Evolutionary conservation across 2,113 vertebrate species (phyloP), one percentile per base, ranked within the genome.

Genomic region (Colistium nudipinnis): DNA sequence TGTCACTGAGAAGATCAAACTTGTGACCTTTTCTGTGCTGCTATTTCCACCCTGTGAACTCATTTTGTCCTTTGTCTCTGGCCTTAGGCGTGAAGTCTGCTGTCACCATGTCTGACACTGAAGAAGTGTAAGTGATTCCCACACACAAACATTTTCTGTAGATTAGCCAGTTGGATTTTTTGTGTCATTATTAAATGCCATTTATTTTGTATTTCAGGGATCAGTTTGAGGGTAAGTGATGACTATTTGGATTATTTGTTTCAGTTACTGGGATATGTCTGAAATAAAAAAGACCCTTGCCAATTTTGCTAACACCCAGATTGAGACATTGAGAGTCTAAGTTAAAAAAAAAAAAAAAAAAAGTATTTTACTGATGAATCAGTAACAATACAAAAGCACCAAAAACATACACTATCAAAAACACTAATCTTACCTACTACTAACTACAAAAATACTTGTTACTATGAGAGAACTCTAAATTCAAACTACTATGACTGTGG

Each of bases 61-160:
- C 63, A 68, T n/a, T 20, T 12, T 16, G 7, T 38, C 41, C 47
- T 72, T 57, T 24, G 62, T 57, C 9, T 74, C 61, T 70, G 44
- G 36, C 54, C 70, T 76, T 83, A 95, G 96, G 94, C 90, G 85
- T 74, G 68, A 88, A 77, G 36, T 77, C 87, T 80, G 4, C 64
- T 74, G 70, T 88, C 92, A 89, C 65, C 91, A 98, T 97, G 96
- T 98, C 96, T 83, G 96, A 98, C 89, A 94, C 90, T 0, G 96
- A 98, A 76, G 95, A 98, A 88, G 86, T 93, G 96, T 98, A 86
- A 97, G 96, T 95, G 89, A 30, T 80, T 44, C 47, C 20, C 28
- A 38, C 52, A 27, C 49, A 6, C 27, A 5, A 22, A 24, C 4
- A 10, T 48, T 4, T 62, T 1, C 17, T 20, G 30, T 20, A 8